A percentile compares a stretch with the other conserved stretches of the same genome.
These are phyloP conservation scores for Drosophila mauritiana DNA, from an alignment of 1,140 invertebrate genomes.

Conservation along the genomic window DNA sequence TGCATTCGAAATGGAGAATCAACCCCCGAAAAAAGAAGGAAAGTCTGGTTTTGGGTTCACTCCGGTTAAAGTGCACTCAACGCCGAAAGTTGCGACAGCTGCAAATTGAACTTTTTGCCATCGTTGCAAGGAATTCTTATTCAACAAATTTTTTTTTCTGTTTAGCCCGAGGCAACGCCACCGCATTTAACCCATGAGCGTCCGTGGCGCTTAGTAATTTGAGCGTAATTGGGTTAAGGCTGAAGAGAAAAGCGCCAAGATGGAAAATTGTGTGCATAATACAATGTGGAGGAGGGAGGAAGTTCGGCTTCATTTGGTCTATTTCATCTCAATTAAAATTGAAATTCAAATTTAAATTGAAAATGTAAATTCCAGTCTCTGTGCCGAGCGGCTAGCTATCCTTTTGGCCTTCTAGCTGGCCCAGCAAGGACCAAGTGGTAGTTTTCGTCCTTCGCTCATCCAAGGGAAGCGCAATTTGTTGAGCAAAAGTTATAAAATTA, in stretches of 20 bases:
- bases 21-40: slow-evolving; percentile 16
- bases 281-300: slow-evolving; percentile 8
- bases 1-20: slow-evolving; percentile 30
- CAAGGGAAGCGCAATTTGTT: slow-evolving; percentile 36
- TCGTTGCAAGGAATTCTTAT: slow-evolving; percentile 38
- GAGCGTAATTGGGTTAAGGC: slow-evolving; percentile 62
- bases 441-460: slow-evolving; percentile 7
- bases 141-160: slow-evolving; percentile 6
- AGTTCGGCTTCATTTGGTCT: slow-evolving; percentile 36
- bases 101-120: slow-evolving; percentile 44
- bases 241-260: slow-evolving; percentile 45
- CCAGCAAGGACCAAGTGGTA: slow-evolving; percentile 23
- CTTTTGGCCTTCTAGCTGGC: slow-evolving; percentile 12
- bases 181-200: slow-evolving; percentile 61
- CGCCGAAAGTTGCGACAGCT: slow-evolving; percentile 47
- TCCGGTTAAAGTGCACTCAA: slow-evolving; percentile 42
- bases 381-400: slow-evolving; percentile 3
- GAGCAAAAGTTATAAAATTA: slow-evolving; percentile 56
- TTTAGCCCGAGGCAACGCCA: slow-evolving; percentile 33
- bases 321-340: slow-evolving; percentile 48
- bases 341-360: slow-evolving; percentile 64
- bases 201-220: slow-evolving; percentile 54
- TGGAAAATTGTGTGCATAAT: slow-evolving; percentile 33
- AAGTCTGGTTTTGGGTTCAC: slow-evolving; percentile 21
- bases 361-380: slow-evolving; percentile 54